Evolutionary conservation across 2,113 vertebrate species (phyloP).

Genomic region (Rana temporaria): DNA sequence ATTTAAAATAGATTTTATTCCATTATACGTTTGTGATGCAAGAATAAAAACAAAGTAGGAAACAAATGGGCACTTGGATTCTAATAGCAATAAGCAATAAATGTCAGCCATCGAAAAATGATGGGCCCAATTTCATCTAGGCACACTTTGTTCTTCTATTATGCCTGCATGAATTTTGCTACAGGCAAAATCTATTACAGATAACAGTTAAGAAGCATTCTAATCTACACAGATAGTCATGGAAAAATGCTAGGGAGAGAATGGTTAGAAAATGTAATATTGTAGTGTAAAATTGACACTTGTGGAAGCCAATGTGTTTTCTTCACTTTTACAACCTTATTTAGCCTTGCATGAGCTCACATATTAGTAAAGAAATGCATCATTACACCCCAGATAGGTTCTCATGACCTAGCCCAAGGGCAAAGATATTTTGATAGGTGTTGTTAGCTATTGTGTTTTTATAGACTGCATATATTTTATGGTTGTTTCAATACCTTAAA

Average conservation of each 20-base stretch:
- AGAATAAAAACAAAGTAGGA: conserved; percentile 83
- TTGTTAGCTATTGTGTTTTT: conserved; percentile 10
- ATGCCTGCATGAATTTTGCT: conserved; percentile 85
- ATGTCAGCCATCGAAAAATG: conserved; percentile 87
- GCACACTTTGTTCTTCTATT: conserved; percentile 87
- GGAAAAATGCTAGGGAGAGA: conserved; percentile 74
- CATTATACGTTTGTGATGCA: conserved; percentile 82
- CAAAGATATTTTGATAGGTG: conserved; percentile 29
- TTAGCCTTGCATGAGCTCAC: conserved; percentile 67
- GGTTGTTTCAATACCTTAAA: not conserved
- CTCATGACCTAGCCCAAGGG: conserved; percentile 67
- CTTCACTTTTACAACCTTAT: conserved; percentile 60
- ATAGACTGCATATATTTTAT: not conserved
- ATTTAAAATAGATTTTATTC: conserved; percentile 80
- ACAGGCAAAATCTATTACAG: conserved; percentile 87
- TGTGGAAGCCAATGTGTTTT: conserved; percentile 67
- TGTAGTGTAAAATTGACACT: conserved; percentile 74
- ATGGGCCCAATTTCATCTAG: conserved; percentile 85
- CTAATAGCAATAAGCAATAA: conserved; percentile 87
- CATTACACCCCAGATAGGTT: conserved; percentile 52
- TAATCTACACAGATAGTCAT: conserved; percentile 82
- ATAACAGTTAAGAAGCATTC: conserved; percentile 85
- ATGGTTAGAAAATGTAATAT: conserved; percentile 78
- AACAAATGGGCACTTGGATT: conserved; percentile 89
- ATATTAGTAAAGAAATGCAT: conserved; percentile 69